Percentiles rank a stretch among this genome's conserved stretches.
phyloP scores from a whole-genome alignment of 2,888 invertebrate genomes.

The Blomia tropicalis region DNA sequence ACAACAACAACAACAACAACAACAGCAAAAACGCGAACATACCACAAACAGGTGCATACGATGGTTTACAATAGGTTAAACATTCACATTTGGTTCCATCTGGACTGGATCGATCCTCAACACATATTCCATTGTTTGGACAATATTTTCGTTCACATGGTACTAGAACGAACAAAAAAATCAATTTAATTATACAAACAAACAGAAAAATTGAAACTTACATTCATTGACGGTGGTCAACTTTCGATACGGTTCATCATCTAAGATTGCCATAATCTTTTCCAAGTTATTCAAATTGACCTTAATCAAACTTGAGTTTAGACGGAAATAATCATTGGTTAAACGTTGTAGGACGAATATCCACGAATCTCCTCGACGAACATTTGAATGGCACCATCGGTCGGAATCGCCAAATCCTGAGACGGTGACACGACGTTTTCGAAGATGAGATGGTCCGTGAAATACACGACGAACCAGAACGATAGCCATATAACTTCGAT shows the following conservation, averaged over 20 bases:
- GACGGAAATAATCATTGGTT: slow-evolving; percentile 25
- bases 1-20: neutral
- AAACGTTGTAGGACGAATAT: slow-evolving; percentile 28
- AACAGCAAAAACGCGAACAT: neutral
- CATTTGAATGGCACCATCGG: slow-evolving; percentile 25
- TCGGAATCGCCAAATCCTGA: slow-evolving; percentile 27
- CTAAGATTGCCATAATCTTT: slow-evolving; percentile 26
- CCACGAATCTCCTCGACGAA: slow-evolving; percentile 25
- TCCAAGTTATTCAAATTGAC: slow-evolving; percentile 28
- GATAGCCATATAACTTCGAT: slow-evolving; percentile 26
- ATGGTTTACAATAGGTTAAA: slow-evolving; percentile 25
- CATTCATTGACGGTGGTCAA: slow-evolving; percentile 25
- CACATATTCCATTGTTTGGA: slow-evolving; percentile 29
- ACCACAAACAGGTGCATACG: slow-evolving; percentile 29
- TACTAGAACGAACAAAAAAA: slow-evolving; percentile 22
- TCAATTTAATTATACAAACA: neutral
- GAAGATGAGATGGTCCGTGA: slow-evolving; percentile 5
- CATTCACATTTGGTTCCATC: slow-evolving; percentile 26
- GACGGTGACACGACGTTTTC: slow-evolving; percentile 26
- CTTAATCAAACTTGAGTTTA: slow-evolving; percentile 28
- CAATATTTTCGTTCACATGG: slow-evolving; percentile 30
- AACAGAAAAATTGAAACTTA: slow-evolving; percentile 21
- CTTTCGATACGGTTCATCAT: slow-evolving; percentile 28
- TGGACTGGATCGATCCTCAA: slow-evolving; percentile 23
- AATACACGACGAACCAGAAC: slow-evolving; percentile 29